Evolutionary conservation across 2,888 invertebrate species (phyloP).

Genomic region (Aphodius granarius): DNA sequence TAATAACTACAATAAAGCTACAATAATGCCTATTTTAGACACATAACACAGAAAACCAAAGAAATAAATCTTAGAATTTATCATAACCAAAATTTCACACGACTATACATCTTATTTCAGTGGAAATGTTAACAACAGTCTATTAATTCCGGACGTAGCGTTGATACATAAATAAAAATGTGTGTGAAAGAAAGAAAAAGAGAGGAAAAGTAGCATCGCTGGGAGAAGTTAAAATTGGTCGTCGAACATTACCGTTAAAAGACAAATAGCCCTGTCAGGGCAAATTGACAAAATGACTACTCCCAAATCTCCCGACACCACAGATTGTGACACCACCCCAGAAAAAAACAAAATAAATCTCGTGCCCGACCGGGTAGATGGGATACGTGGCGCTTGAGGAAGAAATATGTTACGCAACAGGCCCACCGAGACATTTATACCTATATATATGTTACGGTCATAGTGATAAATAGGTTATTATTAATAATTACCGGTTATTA

Average conservation of each 20-base stretch:
- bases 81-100: too few species aligned
- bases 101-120: not conserved
- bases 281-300: constrained; percentile 29
- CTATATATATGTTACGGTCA: too few species aligned
- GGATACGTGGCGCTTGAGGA: not conserved
- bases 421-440: not conserved
- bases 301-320: constrained; percentile 30
- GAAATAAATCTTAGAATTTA: too few species aligned
- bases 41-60: too few species aligned
- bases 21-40: too few species aligned
- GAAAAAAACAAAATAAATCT: constrained; percentile 32
- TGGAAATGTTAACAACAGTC: not conserved
- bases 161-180: constrained; percentile 10
- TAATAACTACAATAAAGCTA: too few species aligned
- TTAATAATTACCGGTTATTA: too few species aligned
- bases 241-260: constrained; percentile 26
- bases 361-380: not conserved
- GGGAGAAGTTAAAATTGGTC: constrained; percentile 20
- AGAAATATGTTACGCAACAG: constrained; percentile 4
- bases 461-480: too few species aligned
- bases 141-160: not conserved
- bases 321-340: constrained; percentile 29
- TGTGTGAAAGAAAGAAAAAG: constrained; percentile 3
- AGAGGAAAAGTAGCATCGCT: constrained; percentile 12
- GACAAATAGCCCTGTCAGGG: constrained; percentile 28